Evolutionary conservation across 2,113 vertebrate genomes (phyloP).

Genomic region (Centropristis striata): DNA sequence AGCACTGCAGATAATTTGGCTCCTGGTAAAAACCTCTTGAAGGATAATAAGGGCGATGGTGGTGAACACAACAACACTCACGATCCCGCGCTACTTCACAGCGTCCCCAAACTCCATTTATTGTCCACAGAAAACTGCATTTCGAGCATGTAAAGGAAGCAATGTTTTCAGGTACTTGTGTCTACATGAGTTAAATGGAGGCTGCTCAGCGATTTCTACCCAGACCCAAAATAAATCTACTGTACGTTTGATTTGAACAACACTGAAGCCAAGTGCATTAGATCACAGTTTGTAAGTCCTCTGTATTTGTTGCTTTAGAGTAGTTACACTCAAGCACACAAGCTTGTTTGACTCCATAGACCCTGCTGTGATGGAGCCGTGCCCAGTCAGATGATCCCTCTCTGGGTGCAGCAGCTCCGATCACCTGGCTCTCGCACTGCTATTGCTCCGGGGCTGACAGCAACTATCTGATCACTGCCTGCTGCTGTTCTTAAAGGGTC

Average conservation of each 20-base stretch:
- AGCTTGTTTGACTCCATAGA: neutral
- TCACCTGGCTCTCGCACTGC: conserved; percentile 16
- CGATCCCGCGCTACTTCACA: too few species aligned
- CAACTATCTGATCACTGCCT: conserved; percentile 13
- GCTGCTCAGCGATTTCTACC: neutral
- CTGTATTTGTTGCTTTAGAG: neutral
- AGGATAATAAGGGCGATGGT: too few species aligned
- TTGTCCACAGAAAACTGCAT: too few species aligned
- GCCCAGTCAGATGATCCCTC: conserved; percentile 33
- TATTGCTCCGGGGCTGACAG: conserved; percentile 13
- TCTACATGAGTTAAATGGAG: neutral
- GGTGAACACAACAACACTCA: too few species aligned
- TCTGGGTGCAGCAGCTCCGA: conserved; percentile 16
- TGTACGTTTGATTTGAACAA: neutral
- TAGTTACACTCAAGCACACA: neutral
- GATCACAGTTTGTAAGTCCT: neutral
- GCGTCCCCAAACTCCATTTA: too few species aligned
- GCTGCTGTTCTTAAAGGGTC: conserved; percentile 2
- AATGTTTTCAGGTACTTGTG: neutral
- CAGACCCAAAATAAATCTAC: neutral
- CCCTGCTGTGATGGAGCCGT: neutral
- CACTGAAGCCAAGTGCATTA: neutral
- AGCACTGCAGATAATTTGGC: too few species aligned
- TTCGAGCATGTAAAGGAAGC: neutral
- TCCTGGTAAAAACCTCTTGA: too few species aligned